Evolutionary conservation across 2,113 vertebrate species (phyloP), one percentile per base, ranked within the genome.

Genomic region (Poicephalus meyeri): DNA sequence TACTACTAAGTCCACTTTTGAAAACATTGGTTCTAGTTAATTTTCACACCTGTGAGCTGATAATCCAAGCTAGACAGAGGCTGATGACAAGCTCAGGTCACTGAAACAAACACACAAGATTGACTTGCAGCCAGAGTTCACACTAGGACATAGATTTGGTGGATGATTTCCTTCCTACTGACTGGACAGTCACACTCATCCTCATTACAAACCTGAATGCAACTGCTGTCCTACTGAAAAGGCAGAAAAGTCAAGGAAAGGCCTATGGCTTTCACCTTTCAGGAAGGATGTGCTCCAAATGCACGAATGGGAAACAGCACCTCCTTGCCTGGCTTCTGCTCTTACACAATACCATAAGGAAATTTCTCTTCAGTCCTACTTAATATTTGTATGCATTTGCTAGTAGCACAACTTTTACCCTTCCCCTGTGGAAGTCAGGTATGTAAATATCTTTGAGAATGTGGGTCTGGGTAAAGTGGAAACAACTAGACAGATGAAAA

Each of bases 291-390:
- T 11, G 16, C 17, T 58, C 52, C 37, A 77, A 77, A 52, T 10
- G 16, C 29, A 20, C n/a, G 39, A 70, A 63, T 0, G 0, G 46
- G n/a, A 86, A 84, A 39, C 0, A 0, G 47, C 31, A 35, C 10
- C 49, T 79, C 35, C n/a, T 6, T 5, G 17, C 42, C 29, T 47
- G 52, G 11, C 26, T 60, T 47, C 53, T 1, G 2, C 73, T 58
- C 42, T 63, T 44, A 10, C 28, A n/a, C 41, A 74, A 74, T 31
- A 66, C 21, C 21, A 46, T 58, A 25, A 16, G 28, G 4, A 88
- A 61, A 65, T 46, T 77, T 87, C 23, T 71, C 33, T 33, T 60
- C 63, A 65, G 29, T 77, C 37, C 26, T 61, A 10, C 10, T 71
- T 42, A 33, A 78, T 9, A 4, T 28, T 16, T 16, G 12, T 13